phyloP scores from a whole-genome alignment of 53 echinoderm and acorn worm species.

The Luidia sarsii region DNA sequence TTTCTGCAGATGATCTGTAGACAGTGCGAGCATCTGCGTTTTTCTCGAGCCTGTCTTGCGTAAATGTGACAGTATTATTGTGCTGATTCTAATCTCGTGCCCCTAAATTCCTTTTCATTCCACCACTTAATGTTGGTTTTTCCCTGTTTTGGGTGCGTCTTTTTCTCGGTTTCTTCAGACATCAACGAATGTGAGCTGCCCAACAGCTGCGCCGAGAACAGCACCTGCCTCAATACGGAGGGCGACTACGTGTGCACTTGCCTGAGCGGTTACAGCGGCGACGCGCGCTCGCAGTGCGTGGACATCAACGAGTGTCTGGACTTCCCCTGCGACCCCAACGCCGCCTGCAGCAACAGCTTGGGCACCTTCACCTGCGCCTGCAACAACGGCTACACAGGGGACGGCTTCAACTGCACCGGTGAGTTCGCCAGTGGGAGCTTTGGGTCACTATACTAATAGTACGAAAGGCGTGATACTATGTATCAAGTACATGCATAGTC shows the following conservation, averaged over 20 bases:
- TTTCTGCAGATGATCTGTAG: too few relatives aligned
- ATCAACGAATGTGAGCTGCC: slow-evolving; percentile 36
- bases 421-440: neutral
- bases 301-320: slow-evolving; percentile 79
- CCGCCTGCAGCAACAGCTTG: slow-evolving; percentile 66
- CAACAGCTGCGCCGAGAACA: slow-evolving; percentile 28
- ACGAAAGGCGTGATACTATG: too few relatives aligned
- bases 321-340: slow-evolving; percentile 64
- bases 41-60: too few relatives aligned
- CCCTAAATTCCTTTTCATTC: neutral
- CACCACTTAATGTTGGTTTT: neutral
- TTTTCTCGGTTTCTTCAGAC: slow-evolving; percentile 31
- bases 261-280: slow-evolving; percentile 65
- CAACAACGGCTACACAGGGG: slow-evolving; percentile 55
- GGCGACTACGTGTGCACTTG: slow-evolving; percentile 83
- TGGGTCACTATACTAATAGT: neutral
- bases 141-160: too few relatives aligned
- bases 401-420: slow-evolving; percentile 73
- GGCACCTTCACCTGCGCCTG: slow-evolving; percentile 80
- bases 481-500: too few relatives aligned
- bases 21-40: too few relatives aligned
- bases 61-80: too few relatives aligned
- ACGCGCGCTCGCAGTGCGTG: slow-evolving; percentile 54
- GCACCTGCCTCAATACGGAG: slow-evolving; percentile 64
- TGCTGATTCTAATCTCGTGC: too few relatives aligned